Conservation (phyloP, 2,113 vertebrate species). For the Castor canadensis region DNA sequence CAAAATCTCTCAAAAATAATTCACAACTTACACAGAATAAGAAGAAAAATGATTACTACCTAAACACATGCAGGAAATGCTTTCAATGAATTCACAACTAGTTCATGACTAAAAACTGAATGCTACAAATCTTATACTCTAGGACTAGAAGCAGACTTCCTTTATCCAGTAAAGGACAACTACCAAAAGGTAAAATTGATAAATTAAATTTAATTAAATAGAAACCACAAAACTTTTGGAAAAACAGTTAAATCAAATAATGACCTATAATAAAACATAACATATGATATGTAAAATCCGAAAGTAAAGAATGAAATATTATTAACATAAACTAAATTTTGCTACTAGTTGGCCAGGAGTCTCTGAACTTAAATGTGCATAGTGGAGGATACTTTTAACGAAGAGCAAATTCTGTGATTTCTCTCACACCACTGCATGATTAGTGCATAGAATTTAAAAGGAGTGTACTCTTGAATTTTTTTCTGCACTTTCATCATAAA, state of each 20-base stretch:
- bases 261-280: no score
- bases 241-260: no score
- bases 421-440: not conserved
- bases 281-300: no score
- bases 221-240: no score
- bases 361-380: constrained; percentile 50
- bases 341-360: constrained; percentile 50
- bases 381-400: not conserved
- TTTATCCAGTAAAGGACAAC: not conserved
- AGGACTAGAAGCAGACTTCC: not conserved
- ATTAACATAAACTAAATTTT: no score
- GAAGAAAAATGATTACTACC: not conserved
- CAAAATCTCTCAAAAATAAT: not conserved
- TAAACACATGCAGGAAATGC: not conserved
- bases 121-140: not conserved
- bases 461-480: not conserved
- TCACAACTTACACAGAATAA: not conserved
- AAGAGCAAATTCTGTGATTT: not conserved
- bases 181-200: no score
- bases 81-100: not conserved
- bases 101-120: not conserved
- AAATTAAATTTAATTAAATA: no score
- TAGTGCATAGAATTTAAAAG: not conserved
- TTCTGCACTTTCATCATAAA: not conserved
- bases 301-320: no score